Percentiles rank a stretch among this genome's conserved stretches.
Evolutionary conservation across 2,888 invertebrate genomes (phyloP).

Genomic region (Taphrorychus bicolor): DNA sequence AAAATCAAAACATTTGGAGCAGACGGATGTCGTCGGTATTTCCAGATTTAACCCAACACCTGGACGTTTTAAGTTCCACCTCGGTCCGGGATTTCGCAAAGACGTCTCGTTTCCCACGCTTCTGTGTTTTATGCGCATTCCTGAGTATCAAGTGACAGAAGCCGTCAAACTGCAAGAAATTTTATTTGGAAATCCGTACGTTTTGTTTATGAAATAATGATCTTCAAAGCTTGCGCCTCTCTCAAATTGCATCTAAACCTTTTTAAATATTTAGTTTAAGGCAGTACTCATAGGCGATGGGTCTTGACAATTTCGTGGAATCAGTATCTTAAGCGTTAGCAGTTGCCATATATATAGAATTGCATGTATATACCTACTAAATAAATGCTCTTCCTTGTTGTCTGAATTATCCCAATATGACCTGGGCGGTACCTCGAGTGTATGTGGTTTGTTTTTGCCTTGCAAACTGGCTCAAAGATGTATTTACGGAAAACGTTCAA

Average conservation of each 20-base stretch:
- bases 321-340: not conserved
- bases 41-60: slow-evolving; percentile 25
- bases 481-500: not conserved
- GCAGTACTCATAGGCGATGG: slow-evolving; percentile 15
- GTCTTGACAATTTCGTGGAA: slow-evolving; percentile 26
- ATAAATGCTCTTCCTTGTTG: too few relatives aligned
- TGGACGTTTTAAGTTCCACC: slow-evolving; percentile 6
- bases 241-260: slow-evolving; percentile 3
- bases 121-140: not conserved
- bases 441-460: not conserved
- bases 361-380: too few relatives aligned
- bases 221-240: slow-evolving; percentile 17
- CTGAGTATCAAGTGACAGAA: slow-evolving; percentile 15
- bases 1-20: slow-evolving; percentile 25
- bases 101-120: slow-evolving; percentile 23
- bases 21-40: slow-evolving; percentile 21
- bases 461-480: not conserved
- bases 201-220: slow-evolving; percentile 9
- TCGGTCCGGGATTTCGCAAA: slow-evolving; percentile 20
- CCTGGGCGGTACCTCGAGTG: too few relatives aligned
- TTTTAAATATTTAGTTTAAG: slow-evolving; percentile 27
- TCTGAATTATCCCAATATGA: too few relatives aligned
- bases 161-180: slow-evolving; percentile 13
- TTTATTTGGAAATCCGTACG: slow-evolving; percentile 12
- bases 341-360: too few relatives aligned